These are phyloP conservation scores for Drosophila oshimai DNA, from an alignment of 1,140 invertebrate genomes.

Conservation along the genomic window DNA sequence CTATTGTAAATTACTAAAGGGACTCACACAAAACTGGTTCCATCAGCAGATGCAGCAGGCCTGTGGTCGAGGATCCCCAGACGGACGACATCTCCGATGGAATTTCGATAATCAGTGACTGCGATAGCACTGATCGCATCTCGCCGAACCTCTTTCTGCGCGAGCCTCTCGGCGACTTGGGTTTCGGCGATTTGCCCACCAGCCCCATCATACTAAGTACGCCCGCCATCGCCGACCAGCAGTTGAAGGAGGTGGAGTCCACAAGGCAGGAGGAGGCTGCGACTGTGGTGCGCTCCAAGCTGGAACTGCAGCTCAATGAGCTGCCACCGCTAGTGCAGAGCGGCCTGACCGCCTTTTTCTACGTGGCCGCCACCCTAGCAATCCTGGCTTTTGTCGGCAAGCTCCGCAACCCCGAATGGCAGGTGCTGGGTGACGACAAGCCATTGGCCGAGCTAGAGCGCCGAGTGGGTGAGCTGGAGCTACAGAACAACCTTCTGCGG, in stretches of 20 bases:
- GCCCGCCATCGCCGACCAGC: background rate
- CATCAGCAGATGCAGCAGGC: constrained; percentile 30
- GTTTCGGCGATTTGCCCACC: constrained; percentile 25
- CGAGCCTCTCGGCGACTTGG: constrained; percentile 53
- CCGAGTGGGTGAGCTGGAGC: constrained; percentile 62
- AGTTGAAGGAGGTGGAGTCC: constrained; percentile 1
- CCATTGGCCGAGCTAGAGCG: constrained; percentile 48
- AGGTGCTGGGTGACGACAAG: constrained; percentile 23
- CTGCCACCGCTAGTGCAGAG: constrained; percentile 42
- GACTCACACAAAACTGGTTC: background rate
- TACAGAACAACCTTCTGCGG: constrained; percentile 75
- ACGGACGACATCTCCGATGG: constrained; percentile 74
- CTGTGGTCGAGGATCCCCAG: constrained; percentile 46
- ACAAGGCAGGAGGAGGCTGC: background rate
- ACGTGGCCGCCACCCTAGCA: constrained; percentile 55
- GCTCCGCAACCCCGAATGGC: constrained; percentile 66
- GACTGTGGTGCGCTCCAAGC: background rate
- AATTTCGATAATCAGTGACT: constrained; percentile 80
- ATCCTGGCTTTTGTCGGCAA: constrained; percentile 65
- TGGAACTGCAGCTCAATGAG: background rate
- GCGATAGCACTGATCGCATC: constrained; percentile 72
- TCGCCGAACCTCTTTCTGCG: constrained; percentile 67
- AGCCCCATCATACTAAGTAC: constrained; percentile 6
- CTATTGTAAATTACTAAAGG: background rate
- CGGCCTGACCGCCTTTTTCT: constrained; percentile 63